phyloP scores from a whole-genome alignment of 2,113 vertebrate genomes.

The Saguinus imperator region DNA sequence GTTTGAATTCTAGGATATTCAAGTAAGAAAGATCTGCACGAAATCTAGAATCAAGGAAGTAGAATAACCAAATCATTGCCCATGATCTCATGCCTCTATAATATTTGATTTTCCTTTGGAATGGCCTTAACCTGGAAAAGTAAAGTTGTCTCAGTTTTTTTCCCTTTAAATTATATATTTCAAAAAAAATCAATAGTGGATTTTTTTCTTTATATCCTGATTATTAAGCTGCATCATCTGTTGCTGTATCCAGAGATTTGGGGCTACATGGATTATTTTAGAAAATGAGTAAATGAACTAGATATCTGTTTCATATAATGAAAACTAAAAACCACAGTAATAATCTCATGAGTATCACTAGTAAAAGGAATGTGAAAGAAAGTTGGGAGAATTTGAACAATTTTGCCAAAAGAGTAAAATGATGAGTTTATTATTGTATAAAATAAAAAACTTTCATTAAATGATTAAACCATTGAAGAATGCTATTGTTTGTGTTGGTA shows the following conservation, averaged over 20 bases:
- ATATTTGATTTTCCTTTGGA: not conserved
- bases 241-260: not conserved
- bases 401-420: not conserved
- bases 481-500: not conserved
- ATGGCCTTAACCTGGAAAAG: not conserved
- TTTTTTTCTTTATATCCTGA: not conserved
- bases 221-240: not conserved
- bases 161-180: not conserved
- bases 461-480: not conserved
- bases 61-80: not conserved
- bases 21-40: not conserved
- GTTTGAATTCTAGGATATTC: not conserved
- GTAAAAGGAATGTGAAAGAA: not conserved
- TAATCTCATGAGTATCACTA: not conserved
- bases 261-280: not conserved
- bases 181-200: not conserved
- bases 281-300: slow-evolving; percentile 26
- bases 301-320: not conserved
- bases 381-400: not conserved
- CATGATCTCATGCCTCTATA: not conserved
- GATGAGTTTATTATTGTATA: not conserved
- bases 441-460: not conserved
- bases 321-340: not conserved
- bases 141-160: not conserved
- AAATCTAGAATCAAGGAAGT: not conserved